phyloP scores from a whole-genome alignment of 2,888 invertebrate genomes.

The Phania funesta region DNA sequence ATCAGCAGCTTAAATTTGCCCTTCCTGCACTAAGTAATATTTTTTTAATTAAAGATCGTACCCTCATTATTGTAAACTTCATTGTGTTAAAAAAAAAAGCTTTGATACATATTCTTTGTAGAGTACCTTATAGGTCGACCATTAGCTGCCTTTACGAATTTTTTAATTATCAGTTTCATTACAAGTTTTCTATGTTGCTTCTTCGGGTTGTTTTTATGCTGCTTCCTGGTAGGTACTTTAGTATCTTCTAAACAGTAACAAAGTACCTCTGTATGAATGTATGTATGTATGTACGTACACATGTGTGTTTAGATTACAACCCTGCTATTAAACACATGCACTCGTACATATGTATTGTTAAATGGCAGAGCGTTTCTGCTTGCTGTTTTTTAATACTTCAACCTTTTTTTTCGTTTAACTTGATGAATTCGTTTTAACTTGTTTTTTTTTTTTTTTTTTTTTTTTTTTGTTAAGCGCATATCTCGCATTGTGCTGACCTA shows the following conservation, averaged over 20 bases:
- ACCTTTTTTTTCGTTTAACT: background rate
- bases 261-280: too few species aligned
- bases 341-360: slow-evolving; percentile 17
- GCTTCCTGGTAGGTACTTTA: slow-evolving; percentile 64
- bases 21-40: too few species aligned
- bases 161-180: slow-evolving; percentile 36
- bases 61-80: too few species aligned
- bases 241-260: slow-evolving; percentile 32
- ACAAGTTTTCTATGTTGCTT: background rate
- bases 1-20: too few species aligned
- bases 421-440: slow-evolving; percentile 29
- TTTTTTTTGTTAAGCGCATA: slow-evolving; percentile 1
- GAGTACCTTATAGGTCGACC: too few species aligned
- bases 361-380: slow-evolving; percentile 31
- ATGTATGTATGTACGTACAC: background rate
- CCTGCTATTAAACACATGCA: background rate
- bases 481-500: background rate
- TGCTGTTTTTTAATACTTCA: background rate
- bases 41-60: too few species aligned
- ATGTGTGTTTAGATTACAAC: slow-evolving; percentile 6
- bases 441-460: slow-evolving; percentile 14
- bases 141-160: background rate
- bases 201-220: slow-evolving; percentile 19
- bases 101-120: too few species aligned
- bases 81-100: too few species aligned